Base-by-base conservation (phyloP, 2,113 vertebrate species). In the Charadrius vociferus region DNA sequence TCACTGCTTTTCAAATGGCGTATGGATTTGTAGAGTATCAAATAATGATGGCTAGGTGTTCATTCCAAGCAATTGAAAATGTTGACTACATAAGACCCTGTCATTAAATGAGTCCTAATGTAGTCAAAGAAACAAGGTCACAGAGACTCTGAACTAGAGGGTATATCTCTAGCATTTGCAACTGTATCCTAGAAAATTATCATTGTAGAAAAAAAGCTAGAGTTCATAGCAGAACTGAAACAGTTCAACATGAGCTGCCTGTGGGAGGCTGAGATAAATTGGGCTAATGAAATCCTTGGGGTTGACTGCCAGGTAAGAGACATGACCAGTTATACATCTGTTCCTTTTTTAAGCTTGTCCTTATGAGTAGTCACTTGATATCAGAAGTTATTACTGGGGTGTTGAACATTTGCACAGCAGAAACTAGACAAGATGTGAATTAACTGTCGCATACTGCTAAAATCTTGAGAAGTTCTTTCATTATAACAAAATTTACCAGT, bases 381-480 rank as follows among this genome's bases (percentile, higher is more conserved):
- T 70, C 26, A 86, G 29, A 81, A 81, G 86, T 66, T 92, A 86
- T 86, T 93, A 86, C 63, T 58, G 39, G 45, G 24, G 22, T 83
- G 86, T 49, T 43, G 75, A 86, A 86, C 14, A 90, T 81, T 92
- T 92, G 55, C 63, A 88, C 41, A 78, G 56, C 37, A 92, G 80
- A 95, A 92, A 56, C 27, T 49, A 81, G 93, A 80, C 58, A 88
- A 88, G 75, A 93, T 75, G 71, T 85, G 81, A 93, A 94, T 86
- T 83, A 88, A 83, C 36, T 75, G 66, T 77, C 4, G 0, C 50
- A 66, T 88, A 68, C 37, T 62, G 50, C 30, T 88, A 52, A 90
- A 90, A 70, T 80, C 67, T 92, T n/a, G 5, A 72, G 53, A 91
- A 83, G 23, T 47, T 68, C 52, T 86, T 90, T 75, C 62, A 66